Percentiles rank a stretch among this genome's conserved stretches.
Conservation (phyloP, 2,888 invertebrate species). For the Adela reaumurella region DNA sequence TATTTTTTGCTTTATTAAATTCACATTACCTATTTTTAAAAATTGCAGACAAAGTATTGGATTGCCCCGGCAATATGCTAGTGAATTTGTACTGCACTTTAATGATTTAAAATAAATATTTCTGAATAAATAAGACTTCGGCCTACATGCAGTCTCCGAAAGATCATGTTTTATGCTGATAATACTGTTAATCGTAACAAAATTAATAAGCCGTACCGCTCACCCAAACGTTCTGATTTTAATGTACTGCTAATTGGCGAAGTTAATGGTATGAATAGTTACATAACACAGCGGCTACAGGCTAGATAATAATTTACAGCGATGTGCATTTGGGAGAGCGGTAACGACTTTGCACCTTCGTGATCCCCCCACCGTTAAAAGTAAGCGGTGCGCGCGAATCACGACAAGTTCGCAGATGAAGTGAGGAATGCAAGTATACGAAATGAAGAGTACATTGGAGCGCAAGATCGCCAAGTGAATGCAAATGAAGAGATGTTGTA, state of each 20-base stretch:
- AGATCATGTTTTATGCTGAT: constrained; percentile 1
- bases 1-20: too few relatives aligned
- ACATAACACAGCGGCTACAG: too few relatives aligned
- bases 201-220: too few relatives aligned
- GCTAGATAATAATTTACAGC: too few relatives aligned
- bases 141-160: constrained; percentile 3
- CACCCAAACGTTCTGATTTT: too few relatives aligned
- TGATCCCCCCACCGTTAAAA: constrained; percentile 35
- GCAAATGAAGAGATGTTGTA: constrained; percentile 23
- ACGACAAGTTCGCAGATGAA: too few relatives aligned
- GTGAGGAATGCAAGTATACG: constrained; percentile 9
- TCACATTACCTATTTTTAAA: too few relatives aligned
- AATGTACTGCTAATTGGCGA: too few relatives aligned
- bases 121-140: constrained; percentile 2
- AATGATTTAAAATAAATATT: constrained; percentile 3
- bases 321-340: too few relatives aligned
- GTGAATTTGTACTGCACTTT: not conserved
- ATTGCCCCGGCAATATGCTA: not conserved
- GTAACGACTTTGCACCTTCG: constrained; percentile 12
- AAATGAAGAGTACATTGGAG: constrained; percentile 9
- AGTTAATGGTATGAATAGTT: too few relatives aligned
- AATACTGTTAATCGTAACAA: not conserved
- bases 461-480: constrained; percentile 44
- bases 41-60: too few relatives aligned
- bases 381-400: constrained; percentile 41